phyloP scores from a whole-genome alignment of 2,888 invertebrate genomes.

The Epinotia ramella region DNA sequence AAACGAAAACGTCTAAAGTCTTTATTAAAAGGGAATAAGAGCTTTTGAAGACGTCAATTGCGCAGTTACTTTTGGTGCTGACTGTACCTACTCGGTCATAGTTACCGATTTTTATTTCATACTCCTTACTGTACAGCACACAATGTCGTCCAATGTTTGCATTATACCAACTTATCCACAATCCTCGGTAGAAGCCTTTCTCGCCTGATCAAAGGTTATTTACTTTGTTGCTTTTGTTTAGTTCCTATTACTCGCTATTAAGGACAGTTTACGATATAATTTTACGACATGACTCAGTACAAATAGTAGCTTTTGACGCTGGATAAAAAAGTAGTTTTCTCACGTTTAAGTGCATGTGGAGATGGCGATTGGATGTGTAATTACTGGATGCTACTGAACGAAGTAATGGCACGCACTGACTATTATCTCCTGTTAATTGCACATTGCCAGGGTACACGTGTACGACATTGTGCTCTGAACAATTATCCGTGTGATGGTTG shows the following conservation, averaged over 20 bases:
- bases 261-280: constrained; percentile 14
- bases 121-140: too few species aligned
- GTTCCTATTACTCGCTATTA: constrained; percentile 10
- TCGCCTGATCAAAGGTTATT: too few species aligned
- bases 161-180: constrained; percentile 1
- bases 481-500: too few species aligned
- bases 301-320: constrained; percentile 22
- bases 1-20: too few species aligned
- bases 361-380: constrained; percentile 27
- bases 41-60: too few species aligned
- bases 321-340: constrained; percentile 33
- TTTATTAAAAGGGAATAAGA: too few species aligned
- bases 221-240: constrained; percentile 8
- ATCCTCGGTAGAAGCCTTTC: background rate
- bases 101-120: constrained; percentile 41
- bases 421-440: constrained; percentile 25
- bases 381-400: constrained; percentile 23
- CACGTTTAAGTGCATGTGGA: constrained; percentile 36
- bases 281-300: constrained; percentile 27
- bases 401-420: constrained; percentile 36
- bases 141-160: too few species aligned
- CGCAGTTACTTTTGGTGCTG: too few species aligned
- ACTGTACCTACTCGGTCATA: constrained; percentile 38
- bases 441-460: constrained; percentile 30
- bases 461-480: constrained; percentile 19